Percentiles rank a stretch among this genome's conserved stretches.
phyloP scores from a whole-genome alignment of 2,113 vertebrate genomes.

The Indicator indicator region DNA sequence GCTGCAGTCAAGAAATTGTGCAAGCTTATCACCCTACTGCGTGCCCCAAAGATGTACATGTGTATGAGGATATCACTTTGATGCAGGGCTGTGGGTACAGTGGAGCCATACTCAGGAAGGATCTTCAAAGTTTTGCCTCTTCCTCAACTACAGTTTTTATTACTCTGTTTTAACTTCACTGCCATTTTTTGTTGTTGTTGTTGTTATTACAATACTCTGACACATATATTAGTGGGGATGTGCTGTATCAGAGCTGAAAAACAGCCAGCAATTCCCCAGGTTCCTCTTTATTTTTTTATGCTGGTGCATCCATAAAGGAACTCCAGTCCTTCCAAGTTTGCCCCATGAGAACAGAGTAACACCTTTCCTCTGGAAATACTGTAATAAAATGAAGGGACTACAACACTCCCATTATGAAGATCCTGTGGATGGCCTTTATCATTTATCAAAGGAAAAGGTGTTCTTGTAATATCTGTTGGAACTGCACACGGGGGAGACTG shows the following conservation, averaged over 20 bases:
- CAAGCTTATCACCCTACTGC: background rate
- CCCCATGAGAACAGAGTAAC: slow-evolving; percentile 68
- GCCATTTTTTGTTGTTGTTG: background rate
- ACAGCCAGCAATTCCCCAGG: slow-evolving; percentile 69
- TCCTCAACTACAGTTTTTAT: slow-evolving; percentile 63
- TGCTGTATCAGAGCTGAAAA: slow-evolving; percentile 45
- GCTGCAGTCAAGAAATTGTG: background rate
- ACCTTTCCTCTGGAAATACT: slow-evolving; percentile 68
- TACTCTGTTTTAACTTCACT: slow-evolving; percentile 64
- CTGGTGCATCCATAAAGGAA: slow-evolving; percentile 58
- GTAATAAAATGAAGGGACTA: slow-evolving; percentile 76
- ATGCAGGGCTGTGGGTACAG: background rate
- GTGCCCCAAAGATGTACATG: accelerated
- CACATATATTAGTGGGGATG: slow-evolving; percentile 46
- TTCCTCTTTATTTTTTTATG: slow-evolving; percentile 67
- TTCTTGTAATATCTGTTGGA: slow-evolving; percentile 68
- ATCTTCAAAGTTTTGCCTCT: slow-evolving; percentile 51
- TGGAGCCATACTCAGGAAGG: background rate
- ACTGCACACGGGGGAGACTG: slow-evolving; percentile 54
- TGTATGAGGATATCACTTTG: background rate
- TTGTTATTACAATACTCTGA: slow-evolving; percentile 54
- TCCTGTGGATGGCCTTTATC: slow-evolving; percentile 64
- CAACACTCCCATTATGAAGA: slow-evolving; percentile 64
- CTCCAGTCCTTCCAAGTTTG: slow-evolving; percentile 56
- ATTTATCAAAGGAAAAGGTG: slow-evolving; percentile 72